Conservation (phyloP, 2,113 vertebrate species). For the Bufo bufo region DNA sequence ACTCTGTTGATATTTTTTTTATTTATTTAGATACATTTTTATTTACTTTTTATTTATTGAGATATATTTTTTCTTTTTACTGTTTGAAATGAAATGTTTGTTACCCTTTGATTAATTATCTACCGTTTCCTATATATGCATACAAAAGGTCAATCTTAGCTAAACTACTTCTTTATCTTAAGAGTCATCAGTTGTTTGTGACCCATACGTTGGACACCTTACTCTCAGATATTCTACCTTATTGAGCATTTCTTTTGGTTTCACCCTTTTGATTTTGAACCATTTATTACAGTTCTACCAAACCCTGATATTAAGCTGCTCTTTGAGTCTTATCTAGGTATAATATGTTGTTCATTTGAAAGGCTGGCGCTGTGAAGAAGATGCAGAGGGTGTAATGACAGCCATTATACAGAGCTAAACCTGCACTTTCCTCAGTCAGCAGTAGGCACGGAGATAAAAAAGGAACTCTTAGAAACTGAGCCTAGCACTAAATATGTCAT, state of each 20-base stretch:
- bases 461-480: constrained; percentile 70
- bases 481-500: constrained; percentile 69
- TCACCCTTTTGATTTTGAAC: constrained; percentile 73
- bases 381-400: constrained; percentile 77
- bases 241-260: constrained; percentile 61
- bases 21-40: too few relatives aligned
- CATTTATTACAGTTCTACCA: constrained; percentile 71
- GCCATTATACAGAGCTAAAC: constrained; percentile 74
- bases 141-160: neutral
- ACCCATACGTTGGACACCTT: constrained; percentile 52
- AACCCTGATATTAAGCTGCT: constrained; percentile 77
- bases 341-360: constrained; percentile 73
- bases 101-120: neutral
- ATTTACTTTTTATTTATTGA: neutral
- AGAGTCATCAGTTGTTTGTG: constrained; percentile 55
- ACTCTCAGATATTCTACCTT: constrained; percentile 64
- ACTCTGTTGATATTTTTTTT: too few relatives aligned
- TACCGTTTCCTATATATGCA: neutral
- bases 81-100: neutral
- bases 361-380: constrained; percentile 73
- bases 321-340: constrained; percentile 75
- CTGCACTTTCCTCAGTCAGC: constrained; percentile 76
- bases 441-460: constrained; percentile 72
- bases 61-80: neutral
- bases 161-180: constrained; percentile 8